Evolutionary conservation across 2,797 vertebrate species (phyloP).

Genomic region (Hoplostethus atlanticus): DNA sequence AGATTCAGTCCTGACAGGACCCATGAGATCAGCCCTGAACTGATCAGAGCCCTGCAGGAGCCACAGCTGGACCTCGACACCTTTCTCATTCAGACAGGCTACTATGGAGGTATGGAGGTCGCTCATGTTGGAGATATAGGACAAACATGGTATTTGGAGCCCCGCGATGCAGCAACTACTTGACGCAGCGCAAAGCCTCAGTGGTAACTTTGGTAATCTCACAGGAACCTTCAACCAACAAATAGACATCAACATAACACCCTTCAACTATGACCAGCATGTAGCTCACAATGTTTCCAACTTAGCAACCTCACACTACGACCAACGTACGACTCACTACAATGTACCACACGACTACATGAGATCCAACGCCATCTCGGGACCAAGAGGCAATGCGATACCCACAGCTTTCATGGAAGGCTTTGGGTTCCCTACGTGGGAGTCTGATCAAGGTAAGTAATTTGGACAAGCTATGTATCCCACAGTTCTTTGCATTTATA

Average conservation of each 20-base stretch:
- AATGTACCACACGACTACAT: background rate
- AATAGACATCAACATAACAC: background rate
- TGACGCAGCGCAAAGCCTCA: background rate
- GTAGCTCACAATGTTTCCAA: background rate
- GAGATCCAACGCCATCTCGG: background rate
- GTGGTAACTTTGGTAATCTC: background rate
- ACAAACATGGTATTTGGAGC: background rate
- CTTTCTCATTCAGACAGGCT: slow-evolving; percentile 42
- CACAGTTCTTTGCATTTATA: too few species aligned
- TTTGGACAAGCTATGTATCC: background rate
- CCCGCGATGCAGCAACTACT: background rate
- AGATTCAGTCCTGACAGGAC: slow-evolving; percentile 50
- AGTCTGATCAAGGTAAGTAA: background rate
- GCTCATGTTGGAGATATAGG: background rate
- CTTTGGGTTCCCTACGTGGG: background rate
- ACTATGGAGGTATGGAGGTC: background rate
- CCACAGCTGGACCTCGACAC: slow-evolving; percentile 36
- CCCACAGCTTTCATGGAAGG: too few species aligned
- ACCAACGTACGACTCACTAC: background rate
- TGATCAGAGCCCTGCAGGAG: slow-evolving; percentile 51
- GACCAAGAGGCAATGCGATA: background rate
- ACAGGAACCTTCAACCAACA: slow-evolving; percentile 3
- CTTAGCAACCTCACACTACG: background rate
- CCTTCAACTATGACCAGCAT: background rate
- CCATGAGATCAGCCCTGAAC: slow-evolving; percentile 35